A percentile compares a stretch with the other conserved stretches of the same genome.
Conservation (phyloP, 2,113 vertebrate genomes). For the Sula dactylatra region DNA sequence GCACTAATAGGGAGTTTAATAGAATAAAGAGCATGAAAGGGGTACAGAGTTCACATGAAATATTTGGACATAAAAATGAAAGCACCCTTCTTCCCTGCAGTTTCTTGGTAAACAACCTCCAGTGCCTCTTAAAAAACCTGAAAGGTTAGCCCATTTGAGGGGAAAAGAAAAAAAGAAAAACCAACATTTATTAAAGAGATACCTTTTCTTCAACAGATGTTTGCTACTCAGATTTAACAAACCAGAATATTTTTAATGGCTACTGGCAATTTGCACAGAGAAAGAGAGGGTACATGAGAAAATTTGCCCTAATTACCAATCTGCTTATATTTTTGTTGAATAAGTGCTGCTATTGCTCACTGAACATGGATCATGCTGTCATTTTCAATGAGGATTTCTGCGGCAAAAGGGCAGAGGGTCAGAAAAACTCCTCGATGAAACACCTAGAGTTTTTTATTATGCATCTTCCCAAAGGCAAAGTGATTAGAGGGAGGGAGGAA, state of each 20-base stretch:
- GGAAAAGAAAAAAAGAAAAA: neutral
- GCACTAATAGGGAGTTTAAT: conserved; percentile 9
- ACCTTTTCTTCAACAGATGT: neutral
- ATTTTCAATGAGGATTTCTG: neutral
- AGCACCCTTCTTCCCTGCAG: neutral
- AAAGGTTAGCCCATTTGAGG: neutral
- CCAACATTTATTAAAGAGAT: neutral
- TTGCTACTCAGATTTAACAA: conserved; percentile 48
- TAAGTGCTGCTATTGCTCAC: neutral
- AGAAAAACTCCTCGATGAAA: neutral
- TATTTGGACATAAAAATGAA: conserved; percentile 23
- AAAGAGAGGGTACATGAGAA: neutral
- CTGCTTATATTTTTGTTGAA: neutral
- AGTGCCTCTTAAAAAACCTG: neutral
- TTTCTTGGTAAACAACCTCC: neutral
- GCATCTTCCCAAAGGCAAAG: neutral
- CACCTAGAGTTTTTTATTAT: neutral
- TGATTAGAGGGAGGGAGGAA: neutral
- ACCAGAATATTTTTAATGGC: conserved; percentile 24
- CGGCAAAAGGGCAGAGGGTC: neutral
- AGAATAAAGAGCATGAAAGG: conserved; percentile 1
- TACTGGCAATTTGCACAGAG: neutral
- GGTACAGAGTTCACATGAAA: neutral
- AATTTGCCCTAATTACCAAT: neutral
- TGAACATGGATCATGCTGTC: neutral